phyloP scores from a whole-genome alignment of 2,113 vertebrate genomes.

The Sylvilagus bachmani region DNA sequence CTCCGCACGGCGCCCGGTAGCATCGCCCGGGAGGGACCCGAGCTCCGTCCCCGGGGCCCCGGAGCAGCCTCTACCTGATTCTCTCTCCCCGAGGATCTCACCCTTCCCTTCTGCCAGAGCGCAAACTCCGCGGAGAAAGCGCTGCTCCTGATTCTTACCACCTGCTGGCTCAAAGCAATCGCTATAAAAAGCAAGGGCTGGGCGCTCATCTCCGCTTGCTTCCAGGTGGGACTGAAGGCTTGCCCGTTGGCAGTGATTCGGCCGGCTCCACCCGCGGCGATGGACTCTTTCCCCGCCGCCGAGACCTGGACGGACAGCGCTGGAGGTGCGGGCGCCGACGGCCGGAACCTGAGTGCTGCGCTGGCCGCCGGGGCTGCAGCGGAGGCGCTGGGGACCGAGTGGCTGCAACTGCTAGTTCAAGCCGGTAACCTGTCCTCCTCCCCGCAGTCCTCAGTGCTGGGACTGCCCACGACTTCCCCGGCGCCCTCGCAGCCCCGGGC shows the following conservation, averaged over 20 bases:
- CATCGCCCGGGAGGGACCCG: not conserved
- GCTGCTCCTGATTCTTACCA: not conserved
- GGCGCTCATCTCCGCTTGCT: not conserved
- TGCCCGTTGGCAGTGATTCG: not conserved
- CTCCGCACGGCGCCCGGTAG: not conserved
- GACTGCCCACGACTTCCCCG: not conserved
- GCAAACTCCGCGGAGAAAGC: not conserved
- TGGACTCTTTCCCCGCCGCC: conserved; percentile 74
- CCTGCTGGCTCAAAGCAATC: not conserved
- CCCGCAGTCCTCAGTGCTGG: not conserved
- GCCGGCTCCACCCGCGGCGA: not conserved
- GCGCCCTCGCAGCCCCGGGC: conserved; percentile 35
- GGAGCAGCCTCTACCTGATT: not conserved
- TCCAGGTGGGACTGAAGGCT: not conserved
- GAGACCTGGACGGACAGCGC: conserved; percentile 62
- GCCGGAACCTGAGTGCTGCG: conserved; percentile 73
- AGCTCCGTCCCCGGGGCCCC: not conserved
- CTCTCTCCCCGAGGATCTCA: not conserved
- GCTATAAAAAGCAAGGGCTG: not conserved
- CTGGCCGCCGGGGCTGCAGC: not conserved
- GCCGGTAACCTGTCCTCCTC: conserved; percentile 70
- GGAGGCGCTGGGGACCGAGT: rapidly evolving
- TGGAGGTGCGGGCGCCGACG: not conserved
- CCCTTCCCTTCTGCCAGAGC: not conserved
- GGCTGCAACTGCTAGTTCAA: conserved; percentile 32